Evolutionary conservation across 64 coral and sea anemone genomes (phyloP).

Genomic region (Orbicella faveolata): DNA sequence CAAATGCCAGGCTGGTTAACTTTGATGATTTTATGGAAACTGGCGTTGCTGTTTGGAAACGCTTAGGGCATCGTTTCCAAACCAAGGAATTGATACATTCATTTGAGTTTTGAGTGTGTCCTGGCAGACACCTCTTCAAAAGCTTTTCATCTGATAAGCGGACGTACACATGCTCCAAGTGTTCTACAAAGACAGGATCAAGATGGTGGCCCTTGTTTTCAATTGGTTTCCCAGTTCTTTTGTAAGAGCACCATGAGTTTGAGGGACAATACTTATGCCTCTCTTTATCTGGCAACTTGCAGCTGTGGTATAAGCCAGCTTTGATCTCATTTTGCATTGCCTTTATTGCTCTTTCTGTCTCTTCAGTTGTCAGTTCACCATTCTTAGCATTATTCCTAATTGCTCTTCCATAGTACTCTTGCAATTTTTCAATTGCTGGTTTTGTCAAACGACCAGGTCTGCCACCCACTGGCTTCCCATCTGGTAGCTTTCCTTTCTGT

Average conservation of each 20-base stretch:
- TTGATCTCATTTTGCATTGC: slow-evolving; percentile 32
- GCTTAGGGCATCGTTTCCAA: slow-evolving; percentile 44
- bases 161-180: no score
- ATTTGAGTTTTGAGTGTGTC: slow-evolving; percentile 55
- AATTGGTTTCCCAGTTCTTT: neutral
- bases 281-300: slow-evolving; percentile 32
- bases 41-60: no score
- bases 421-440: slow-evolving; percentile 41
- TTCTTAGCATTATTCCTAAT: slow-evolving; percentile 49
- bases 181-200: no score
- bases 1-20: no score
- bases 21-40: no score
- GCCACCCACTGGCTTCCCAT: slow-evolving; percentile 53
- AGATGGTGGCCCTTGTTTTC: no score
- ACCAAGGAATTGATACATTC: slow-evolving; percentile 34
- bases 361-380: neutral
- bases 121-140: slow-evolving; percentile 27
- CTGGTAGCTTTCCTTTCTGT: slow-evolving; percentile 20
- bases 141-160: slow-evolving; percentile 24
- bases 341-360: slow-evolving; percentile 28
- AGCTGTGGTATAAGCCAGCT: slow-evolving; percentile 44
- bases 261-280: slow-evolving; percentile 43
- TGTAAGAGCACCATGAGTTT: slow-evolving; percentile 27
- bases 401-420: slow-evolving; percentile 62
- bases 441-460: slow-evolving; percentile 39